Evolutionary conservation across 2,797 vertebrate genomes (phyloP), one percentile per base, ranked within the genome.

Genomic region (Toxotes lorentzi): DNA sequence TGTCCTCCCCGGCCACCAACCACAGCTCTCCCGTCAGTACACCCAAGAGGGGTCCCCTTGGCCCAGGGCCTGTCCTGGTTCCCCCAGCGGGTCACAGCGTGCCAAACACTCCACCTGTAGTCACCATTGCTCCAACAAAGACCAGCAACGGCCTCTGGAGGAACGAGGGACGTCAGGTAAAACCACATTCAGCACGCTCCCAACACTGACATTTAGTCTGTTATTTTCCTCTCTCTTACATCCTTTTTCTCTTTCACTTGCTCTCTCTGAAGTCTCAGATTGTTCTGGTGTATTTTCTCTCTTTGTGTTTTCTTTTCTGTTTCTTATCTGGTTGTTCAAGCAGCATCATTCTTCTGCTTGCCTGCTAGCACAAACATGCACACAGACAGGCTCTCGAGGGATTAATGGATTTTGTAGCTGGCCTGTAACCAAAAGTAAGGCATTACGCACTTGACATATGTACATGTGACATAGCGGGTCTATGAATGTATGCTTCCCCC

Each of bases 121-220:
- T 99, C 92, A 99, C 98, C 91, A 99, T 99, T 30, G 98, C 98
- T 81, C 98, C 98, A 7, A 99, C 98, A 45, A 99, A 99, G 93
- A 98, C 98, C 0, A 97, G 98, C 93, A 99, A 99, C 27, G 97
- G 98, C 57, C 95, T 98, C 61, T 99, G 98, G 98, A 96, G 98
- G 90, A 99, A 94, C 2, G 98, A 99, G 88, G 96, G 96, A 82
- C 96, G 98, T 38, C 96, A 98, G 96, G 97, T 99, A 84, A 83
- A 68, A 34, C 27, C 27, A 30, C 5, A 57, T 43, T 45, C 16
- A 72, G 35, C 27, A 75, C n/a, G 34, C 23, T 12, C 4, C 7
- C 41, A 34, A 14, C 19, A 4, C 19, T 59, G 45, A 79, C 47
- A 65, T 67, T 68, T 40, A 45, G 4, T 24, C 11, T 61, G n/a